phyloP scores from a whole-genome alignment of 2,797 vertebrate genomes.

The Channa striata region DNA sequence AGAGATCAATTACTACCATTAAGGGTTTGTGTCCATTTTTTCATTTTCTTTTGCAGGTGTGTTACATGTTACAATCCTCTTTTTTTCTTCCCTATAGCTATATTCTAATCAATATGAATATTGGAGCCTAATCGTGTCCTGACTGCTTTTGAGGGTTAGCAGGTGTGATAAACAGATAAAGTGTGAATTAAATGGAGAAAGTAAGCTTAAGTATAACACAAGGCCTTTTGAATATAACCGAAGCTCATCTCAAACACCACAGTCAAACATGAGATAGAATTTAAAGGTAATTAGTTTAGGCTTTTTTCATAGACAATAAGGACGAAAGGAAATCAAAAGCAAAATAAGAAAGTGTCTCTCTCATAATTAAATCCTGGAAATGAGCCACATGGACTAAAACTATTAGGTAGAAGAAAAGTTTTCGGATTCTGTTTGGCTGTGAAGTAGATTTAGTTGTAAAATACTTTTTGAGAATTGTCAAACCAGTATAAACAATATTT shows the following conservation, averaged over 20 bases:
- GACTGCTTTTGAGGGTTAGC: slow-evolving; percentile 28
- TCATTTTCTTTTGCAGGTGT: not conserved
- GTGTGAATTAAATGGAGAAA: slow-evolving; percentile 22
- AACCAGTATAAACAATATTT: slow-evolving; percentile 6
- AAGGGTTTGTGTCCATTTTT: not conserved
- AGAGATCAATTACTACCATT: slow-evolving; percentile 39
- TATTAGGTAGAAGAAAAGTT: slow-evolving; percentile 27
- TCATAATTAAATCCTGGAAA: slow-evolving; percentile 35
- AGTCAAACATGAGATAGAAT: slow-evolving; percentile 26
- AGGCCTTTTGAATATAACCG: slow-evolving; percentile 36
- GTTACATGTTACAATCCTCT: slow-evolving; percentile 7
- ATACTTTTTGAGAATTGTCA: slow-evolving; percentile 3
- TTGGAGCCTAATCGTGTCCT: slow-evolving; percentile 22
- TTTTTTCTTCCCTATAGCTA: not conserved
- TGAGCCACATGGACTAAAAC: slow-evolving; percentile 30
- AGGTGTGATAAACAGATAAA: slow-evolving; percentile 35
- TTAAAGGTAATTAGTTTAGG: slow-evolving; percentile 47
- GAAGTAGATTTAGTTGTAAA: slow-evolving; percentile 12
- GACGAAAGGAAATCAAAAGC: slow-evolving; percentile 45
- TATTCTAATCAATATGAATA: slow-evolving; percentile 13
- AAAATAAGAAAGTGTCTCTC: slow-evolving; percentile 26
- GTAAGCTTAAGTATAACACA: slow-evolving; percentile 6
- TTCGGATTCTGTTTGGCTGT: slow-evolving; percentile 9
- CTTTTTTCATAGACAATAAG: slow-evolving; percentile 41
- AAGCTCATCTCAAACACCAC: slow-evolving; percentile 35